A percentile compares a stretch with the other conserved stretches of the same genome.
These are phyloP conservation scores for Andrena haemorrhoa DNA, from an alignment of 2,888 invertebrate genomes.

Conservation along the genomic window DNA sequence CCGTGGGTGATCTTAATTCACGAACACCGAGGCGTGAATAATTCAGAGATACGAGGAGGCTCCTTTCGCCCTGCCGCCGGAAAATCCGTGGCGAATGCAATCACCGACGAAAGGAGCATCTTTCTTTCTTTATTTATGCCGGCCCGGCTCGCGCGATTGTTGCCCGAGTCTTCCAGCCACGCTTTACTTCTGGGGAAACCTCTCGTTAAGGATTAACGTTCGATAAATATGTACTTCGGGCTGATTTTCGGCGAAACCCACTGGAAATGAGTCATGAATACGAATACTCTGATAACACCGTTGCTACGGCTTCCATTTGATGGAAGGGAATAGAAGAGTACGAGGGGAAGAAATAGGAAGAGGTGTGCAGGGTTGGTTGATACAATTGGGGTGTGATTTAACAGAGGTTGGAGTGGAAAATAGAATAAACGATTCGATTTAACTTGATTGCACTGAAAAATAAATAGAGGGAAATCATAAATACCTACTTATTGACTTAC, in stretches of 20 bases:
- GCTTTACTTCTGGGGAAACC: background rate
- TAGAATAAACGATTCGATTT: too few species aligned
- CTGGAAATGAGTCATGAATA: background rate
- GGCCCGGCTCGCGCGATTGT: background rate
- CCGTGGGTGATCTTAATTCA: slow-evolving; percentile 76
- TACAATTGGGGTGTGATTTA: too few species aligned
- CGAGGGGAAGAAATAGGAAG: too few species aligned
- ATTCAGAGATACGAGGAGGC: slow-evolving; percentile 61
- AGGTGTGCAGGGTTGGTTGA: too few species aligned
- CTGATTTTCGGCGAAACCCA: background rate
- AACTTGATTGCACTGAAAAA: too few species aligned
- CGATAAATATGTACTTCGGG: background rate
- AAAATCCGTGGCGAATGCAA: slow-evolving; percentile 79
- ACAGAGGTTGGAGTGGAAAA: too few species aligned
- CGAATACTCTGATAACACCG: background rate
- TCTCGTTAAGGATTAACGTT: background rate
- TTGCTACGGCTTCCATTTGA: background rate
- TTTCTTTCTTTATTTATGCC: slow-evolving; percentile 29
- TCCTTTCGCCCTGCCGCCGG: slow-evolving; percentile 63
- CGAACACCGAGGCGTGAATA: slow-evolving; percentile 66
- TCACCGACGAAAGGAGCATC: slow-evolving; percentile 69
- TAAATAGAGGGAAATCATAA: too few species aligned
- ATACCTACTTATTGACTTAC: too few species aligned
- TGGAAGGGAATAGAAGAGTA: background rate
- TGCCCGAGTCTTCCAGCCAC: background rate